Conservation (phyloP, 1,140 invertebrate species). For the Dreissena polymorpha region DNA sequence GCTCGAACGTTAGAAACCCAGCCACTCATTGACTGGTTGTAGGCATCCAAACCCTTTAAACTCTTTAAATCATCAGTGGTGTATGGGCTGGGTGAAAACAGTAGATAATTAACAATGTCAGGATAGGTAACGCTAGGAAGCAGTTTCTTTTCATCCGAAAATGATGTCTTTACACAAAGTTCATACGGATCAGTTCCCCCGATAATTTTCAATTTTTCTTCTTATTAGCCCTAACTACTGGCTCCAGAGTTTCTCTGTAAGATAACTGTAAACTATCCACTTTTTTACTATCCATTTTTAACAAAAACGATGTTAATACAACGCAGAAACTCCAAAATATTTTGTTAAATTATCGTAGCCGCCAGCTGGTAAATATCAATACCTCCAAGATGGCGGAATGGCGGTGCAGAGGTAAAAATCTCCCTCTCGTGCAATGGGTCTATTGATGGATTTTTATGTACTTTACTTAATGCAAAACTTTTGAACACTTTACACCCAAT, state of each 20-base stretch:
- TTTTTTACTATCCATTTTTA: not conserved
- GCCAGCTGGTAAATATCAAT: not conserved
- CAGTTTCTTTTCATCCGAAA: not conserved
- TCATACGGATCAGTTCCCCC: constrained; percentile 29
- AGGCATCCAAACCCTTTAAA: constrained; percentile 59
- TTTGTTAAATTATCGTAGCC: not conserved
- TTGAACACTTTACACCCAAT: no score
- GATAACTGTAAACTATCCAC: not conserved
- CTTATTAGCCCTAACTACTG: constrained; percentile 12
- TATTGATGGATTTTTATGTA: no score
- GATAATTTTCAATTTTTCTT: constrained; percentile 27
- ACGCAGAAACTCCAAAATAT: not conserved
- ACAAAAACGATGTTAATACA: not conserved
- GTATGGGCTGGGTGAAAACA: constrained; percentile 55
- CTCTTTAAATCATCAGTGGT: constrained; percentile 47
- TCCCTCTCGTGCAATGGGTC: not conserved
- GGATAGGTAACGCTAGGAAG: constrained; percentile 25
- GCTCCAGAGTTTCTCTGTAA: not conserved
- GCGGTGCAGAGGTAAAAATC: constrained; percentile 1
- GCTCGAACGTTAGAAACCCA: constrained; percentile 49
- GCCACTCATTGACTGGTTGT: constrained; percentile 62
- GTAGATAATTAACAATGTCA: constrained; percentile 56
- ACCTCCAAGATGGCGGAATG: not conserved
- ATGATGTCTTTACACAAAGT: not conserved
- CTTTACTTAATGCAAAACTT: no score